phyloP scores from a whole-genome alignment of 2,113 vertebrate genomes.

The Vulpes ferrilata region DNA sequence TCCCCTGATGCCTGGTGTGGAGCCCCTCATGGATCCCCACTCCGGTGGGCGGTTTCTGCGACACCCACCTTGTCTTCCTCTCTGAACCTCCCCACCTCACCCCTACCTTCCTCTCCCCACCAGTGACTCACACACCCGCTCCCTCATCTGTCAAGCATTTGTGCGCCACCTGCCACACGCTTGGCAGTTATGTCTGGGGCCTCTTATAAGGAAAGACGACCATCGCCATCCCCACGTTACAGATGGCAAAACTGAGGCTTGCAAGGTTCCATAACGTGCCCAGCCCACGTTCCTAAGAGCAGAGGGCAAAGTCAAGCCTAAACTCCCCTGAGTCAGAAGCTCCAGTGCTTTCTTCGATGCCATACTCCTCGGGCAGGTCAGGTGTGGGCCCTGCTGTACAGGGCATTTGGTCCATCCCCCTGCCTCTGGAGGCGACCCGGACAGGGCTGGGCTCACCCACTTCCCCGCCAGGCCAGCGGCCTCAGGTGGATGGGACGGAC shows the following conservation, averaged over 20 bases:
- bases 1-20: neutral
- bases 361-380: neutral
- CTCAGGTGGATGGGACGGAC: neutral
- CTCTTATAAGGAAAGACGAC: neutral
- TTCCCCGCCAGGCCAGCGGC: neutral
- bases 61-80: neutral
- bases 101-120: neutral
- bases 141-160: neutral
- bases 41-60: neutral
- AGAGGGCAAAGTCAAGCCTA: neutral
- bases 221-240: neutral
- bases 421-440: neutral
- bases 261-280: neutral
- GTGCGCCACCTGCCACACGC: rapidly evolving
- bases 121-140: neutral
- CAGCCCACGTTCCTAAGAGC: neutral
- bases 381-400: neutral
- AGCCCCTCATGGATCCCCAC: neutral
- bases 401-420: neutral
- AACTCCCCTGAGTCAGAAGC: neutral
- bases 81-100: neutral
- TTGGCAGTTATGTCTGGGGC: neutral
- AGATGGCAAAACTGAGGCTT: neutral
- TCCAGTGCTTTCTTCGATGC: rapidly evolving
- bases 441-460: neutral